phyloP scores from a whole-genome alignment of 2,888 invertebrate genomes.

The Nemotelus pantherinus region DNA sequence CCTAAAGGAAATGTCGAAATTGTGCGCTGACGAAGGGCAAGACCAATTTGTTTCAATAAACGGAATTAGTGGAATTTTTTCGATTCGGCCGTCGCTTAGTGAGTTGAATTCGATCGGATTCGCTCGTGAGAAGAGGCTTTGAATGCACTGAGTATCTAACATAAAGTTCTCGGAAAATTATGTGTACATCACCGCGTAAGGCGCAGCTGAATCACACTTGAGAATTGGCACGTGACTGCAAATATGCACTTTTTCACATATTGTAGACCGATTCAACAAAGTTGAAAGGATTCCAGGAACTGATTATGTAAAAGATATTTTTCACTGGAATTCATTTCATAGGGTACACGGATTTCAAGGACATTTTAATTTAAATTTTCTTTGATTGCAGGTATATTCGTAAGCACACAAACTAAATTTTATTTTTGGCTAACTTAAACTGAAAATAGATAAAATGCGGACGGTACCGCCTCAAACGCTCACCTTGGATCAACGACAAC shows the following conservation, averaged over 20 bases:
- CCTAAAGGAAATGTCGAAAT: neutral
- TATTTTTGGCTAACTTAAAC: neutral
- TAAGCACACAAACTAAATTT: too few species aligned
- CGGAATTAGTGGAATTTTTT: neutral
- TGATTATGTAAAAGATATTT: slow-evolving; percentile 10
- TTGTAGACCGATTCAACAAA: neutral
- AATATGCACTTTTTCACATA: neutral
- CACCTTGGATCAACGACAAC: slow-evolving; percentile 60
- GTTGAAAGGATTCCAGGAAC: slow-evolving; percentile 16
- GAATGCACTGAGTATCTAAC: too few species aligned
- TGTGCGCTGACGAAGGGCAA: neutral
- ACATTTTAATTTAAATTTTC: neutral
- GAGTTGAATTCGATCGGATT: too few species aligned
- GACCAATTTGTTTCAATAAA: neutral
- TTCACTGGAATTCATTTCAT: too few species aligned
- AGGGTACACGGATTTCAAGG: neutral
- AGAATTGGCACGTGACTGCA: slow-evolving; percentile 25
- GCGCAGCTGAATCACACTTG: too few species aligned
- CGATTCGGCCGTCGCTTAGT: too few species aligned
- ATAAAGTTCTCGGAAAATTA: too few species aligned
- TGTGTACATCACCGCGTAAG: too few species aligned
- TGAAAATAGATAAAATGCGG: slow-evolving; percentile 6
- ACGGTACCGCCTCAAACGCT: slow-evolving; percentile 49
- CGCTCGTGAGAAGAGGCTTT: too few species aligned
- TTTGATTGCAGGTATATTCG: too few species aligned